Base-by-base conservation (phyloP, 2,888 invertebrate species). In the Ochropleura plecta region DNA sequence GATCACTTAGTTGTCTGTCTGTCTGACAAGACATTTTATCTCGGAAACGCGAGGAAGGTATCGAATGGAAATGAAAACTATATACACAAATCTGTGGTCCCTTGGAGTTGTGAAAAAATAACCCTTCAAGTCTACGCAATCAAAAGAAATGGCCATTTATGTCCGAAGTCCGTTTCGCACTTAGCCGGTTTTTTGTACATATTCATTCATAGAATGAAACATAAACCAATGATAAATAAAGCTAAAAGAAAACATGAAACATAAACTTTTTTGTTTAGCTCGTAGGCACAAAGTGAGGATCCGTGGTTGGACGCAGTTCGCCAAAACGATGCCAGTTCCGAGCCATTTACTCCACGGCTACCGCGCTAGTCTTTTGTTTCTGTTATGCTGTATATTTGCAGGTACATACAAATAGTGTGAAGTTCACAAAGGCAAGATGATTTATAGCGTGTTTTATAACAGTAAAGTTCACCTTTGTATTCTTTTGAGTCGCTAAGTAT, bases 311-410 rank as follows among this genome's bases (percentile, higher is more conserved):
- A 76, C 77, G 70, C 51, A 74, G 81, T 73, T 72, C 88, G 91
- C 91, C 91, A 91, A 91, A 92, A 91, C 87, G 82, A 86, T 84
- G 85, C 88, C 89, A 62, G 85, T 86, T 92, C 88, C 89, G 86
- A 87, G 81, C 91, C 92, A 93, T 93, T 93, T 91, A 91, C 86
- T 89, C 76, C 80, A 60, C 87, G 85, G 88, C 88, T 84, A 85
- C 78, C 82, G 79, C 69, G 81, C 82, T 65, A 79, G 76, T 84
- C 87, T 86, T 89, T 91, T 90, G 89, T 91, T 91, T 87, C 86
- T 86, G 88, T 88, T 85, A 84, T 76, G 72, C 68, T 67, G 55
- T 77, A 69, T 72, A 67, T 76, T 68, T 79, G 51, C 68, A 59
- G 57, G 68, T 83, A 65, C 46, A 69, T 57, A 66, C 71, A 75